These are phyloP conservation scores for Triops cancriformis DNA, from an alignment of 1,140 invertebrate species.

Conservation along the genomic window DNA sequence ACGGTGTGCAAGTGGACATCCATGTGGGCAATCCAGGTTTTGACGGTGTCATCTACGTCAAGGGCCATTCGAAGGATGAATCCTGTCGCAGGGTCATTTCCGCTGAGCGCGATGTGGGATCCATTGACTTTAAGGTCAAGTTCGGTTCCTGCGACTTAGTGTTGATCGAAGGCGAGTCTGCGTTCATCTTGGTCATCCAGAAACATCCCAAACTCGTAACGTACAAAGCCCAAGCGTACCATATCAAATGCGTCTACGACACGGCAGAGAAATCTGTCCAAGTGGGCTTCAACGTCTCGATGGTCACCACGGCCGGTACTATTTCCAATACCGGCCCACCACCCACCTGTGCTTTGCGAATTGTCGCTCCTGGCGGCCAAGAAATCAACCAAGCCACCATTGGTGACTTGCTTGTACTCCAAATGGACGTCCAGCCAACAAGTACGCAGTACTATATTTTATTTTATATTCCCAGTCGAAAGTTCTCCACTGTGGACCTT, in stretches of 20 bases:
- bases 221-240: slow-evolving; percentile 86
- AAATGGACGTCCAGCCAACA: slow-evolving; percentile 86
- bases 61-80: slow-evolving; percentile 87
- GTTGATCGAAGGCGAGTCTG: slow-evolving; percentile 83
- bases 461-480: background rate
- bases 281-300: slow-evolving; percentile 86
- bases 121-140: slow-evolving; percentile 79
- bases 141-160: slow-evolving; percentile 86
- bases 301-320: slow-evolving; percentile 87
- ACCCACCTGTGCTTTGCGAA: slow-evolving; percentile 84
- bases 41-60: slow-evolving; percentile 85
- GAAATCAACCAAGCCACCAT: slow-evolving; percentile 86
- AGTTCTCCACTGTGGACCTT: no score
- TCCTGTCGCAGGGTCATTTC: slow-evolving; percentile 71
- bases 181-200: slow-evolving; percentile 85
- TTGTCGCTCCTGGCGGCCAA: slow-evolving; percentile 73
- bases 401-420: slow-evolving; percentile 78
- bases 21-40: slow-evolving; percentile 66
- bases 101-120: slow-evolving; percentile 53
- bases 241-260: slow-evolving; percentile 88
- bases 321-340: slow-evolving; percentile 91
- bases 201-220: slow-evolving; percentile 93
- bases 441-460: slow-evolving; percentile 49
- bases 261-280: slow-evolving; percentile 89
- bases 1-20: slow-evolving; percentile 81